Evolutionary conservation across 1,140 invertebrate genomes (phyloP).

Genomic region (Panulirus ornatus): DNA sequence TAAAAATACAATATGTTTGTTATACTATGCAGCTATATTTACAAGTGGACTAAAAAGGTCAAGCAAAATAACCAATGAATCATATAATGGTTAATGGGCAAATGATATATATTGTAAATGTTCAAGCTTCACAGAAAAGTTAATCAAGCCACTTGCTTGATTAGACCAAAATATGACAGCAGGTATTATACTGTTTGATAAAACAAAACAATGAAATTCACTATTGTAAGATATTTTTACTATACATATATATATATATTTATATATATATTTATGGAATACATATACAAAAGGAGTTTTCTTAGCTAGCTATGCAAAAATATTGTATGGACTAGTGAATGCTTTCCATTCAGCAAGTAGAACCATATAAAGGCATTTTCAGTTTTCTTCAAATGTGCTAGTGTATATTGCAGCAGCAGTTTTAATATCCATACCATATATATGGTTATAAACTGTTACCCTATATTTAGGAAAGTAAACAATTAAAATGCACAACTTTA

Average conservation of each 20-base stretch:
- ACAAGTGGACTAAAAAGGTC: conserved; percentile 71
- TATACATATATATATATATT: conserved; percentile 28
- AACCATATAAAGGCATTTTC: conserved; percentile 67
- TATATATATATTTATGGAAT: conserved; percentile 25
- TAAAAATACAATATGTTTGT: conserved; percentile 74
- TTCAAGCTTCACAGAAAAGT: conserved; percentile 31
- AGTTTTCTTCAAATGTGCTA: conserved; percentile 41
- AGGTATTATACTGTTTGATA: conserved; percentile 34
- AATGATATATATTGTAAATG: conserved; percentile 42
- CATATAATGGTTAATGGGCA: conserved; percentile 33
- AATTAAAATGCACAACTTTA: neutral
- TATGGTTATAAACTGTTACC: neutral
- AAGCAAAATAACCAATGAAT: conserved; percentile 64
- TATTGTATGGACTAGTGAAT: conserved; percentile 64
- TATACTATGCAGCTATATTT: conserved; percentile 68
- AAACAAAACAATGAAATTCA: conserved; percentile 37
- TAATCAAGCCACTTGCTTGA: neutral
- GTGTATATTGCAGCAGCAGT: neutral
- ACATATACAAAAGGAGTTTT: conserved; percentile 40
- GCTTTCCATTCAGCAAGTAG: conserved; percentile 54
- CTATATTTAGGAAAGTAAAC: neutral
- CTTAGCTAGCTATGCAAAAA: conserved; percentile 64
- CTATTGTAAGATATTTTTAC: conserved; percentile 31
- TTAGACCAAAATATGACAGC: conserved; percentile 35
- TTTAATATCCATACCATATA: neutral